phyloP scores from a whole-genome alignment of 1,140 invertebrate species.

The Cydia splendana region DNA sequence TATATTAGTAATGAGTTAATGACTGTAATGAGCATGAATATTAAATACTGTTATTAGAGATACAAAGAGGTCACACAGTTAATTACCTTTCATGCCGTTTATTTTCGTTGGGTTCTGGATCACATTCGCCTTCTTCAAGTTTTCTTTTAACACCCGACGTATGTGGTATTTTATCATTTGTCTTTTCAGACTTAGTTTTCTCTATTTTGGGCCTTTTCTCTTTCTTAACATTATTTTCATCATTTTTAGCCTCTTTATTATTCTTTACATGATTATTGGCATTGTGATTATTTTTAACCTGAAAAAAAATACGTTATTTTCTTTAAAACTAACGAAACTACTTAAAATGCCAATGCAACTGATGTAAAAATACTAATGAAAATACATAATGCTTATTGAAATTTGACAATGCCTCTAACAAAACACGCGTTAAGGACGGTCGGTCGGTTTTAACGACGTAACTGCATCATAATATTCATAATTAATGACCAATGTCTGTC shows the following conservation, averaged over 20 bases:
- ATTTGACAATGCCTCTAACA: no score
- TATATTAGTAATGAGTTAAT: constrained; percentile 14
- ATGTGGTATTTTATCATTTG: constrained; percentile 64
- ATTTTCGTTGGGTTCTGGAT: constrained; percentile 72
- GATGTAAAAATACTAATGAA: no score
- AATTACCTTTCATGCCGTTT: constrained; percentile 76
- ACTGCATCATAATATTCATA: no score
- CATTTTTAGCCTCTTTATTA: constrained; percentile 70
- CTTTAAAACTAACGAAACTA: no score
- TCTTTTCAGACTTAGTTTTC: constrained; percentile 61
- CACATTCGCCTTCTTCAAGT: constrained; percentile 78
- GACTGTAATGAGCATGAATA: not conserved
- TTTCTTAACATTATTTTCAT: constrained; percentile 62
- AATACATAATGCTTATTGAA: no score
- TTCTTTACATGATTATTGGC: constrained; percentile 69
- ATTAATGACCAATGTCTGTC: no score
- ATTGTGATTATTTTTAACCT: constrained; percentile 73
- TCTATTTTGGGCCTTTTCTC: constrained; percentile 65
- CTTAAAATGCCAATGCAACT: no score
- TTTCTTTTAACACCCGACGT: constrained; percentile 74
- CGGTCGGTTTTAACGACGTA: no score
- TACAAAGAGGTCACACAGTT: constrained; percentile 22
- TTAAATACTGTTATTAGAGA: constrained; percentile 28
- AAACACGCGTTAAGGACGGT: no score
- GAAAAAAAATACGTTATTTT: constrained; percentile 37